These are phyloP conservation scores for Pteropus alecto DNA, from an alignment of 2,113 vertebrate species.

Conservation along the genomic window DNA sequence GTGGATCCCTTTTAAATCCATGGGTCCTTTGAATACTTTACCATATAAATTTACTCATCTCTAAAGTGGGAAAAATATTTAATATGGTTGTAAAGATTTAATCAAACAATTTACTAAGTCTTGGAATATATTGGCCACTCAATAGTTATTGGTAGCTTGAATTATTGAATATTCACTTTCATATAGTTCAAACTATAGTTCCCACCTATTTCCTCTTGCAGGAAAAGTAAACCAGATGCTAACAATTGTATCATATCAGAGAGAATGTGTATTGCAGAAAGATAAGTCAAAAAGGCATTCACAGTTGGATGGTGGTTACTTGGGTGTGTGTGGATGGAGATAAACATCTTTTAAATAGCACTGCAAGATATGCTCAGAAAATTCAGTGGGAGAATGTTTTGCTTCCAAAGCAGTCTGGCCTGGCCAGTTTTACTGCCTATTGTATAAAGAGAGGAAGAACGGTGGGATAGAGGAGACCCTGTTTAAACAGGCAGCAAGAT, in stretches of 20 bases:
- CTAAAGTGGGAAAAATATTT: neutral
- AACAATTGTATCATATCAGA: neutral
- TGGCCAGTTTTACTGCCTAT: neutral
- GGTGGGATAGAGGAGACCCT: neutral
- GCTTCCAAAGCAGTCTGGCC: neutral
- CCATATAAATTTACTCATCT: neutral
- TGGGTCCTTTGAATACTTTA: neutral
- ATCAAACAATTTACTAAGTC: neutral
- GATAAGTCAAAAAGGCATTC: neutral
- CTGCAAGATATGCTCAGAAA: neutral
- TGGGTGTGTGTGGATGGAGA: neutral
- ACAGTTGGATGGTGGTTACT: neutral
- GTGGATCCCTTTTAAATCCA: neutral
- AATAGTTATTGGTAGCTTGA: neutral
- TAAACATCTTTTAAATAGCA: neutral
- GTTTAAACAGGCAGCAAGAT: no score
- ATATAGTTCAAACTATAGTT: neutral
- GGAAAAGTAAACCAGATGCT: neutral
- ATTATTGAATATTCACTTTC: neutral
- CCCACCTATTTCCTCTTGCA: neutral
- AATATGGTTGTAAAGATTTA: neutral
- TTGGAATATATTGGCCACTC: neutral
- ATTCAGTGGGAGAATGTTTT: neutral
- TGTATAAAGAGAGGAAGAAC: no score
- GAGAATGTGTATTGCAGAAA: conserved; percentile 23